Percentiles rank a stretch among this genome's conserved stretches.
Evolutionary conservation across 2,113 vertebrate species (phyloP).

Genomic region (Cheirogaleus medius): DNA sequence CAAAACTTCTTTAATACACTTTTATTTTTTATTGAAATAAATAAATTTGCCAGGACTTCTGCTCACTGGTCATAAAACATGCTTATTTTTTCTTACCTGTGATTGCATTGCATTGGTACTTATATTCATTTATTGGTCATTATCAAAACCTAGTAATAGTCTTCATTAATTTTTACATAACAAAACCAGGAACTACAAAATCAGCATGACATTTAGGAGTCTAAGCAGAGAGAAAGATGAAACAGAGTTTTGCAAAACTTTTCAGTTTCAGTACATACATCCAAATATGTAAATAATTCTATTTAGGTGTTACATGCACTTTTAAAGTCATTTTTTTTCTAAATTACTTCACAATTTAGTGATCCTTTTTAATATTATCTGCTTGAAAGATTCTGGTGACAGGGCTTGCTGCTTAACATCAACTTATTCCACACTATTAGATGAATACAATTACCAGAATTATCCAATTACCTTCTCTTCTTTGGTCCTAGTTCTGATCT

Average conservation of each 20-base stretch:
- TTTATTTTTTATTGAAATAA: not conserved
- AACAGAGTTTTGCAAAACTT: not conserved
- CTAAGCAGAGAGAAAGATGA: not conserved
- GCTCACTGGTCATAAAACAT: not conserved
- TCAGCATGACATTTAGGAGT: not conserved
- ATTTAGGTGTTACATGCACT: not conserved
- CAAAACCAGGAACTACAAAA: not conserved
- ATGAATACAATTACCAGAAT: not conserved
- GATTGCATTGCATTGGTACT: not conserved
- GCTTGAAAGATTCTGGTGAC: not conserved
- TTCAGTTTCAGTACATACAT: not conserved
- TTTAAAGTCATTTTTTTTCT: not conserved
- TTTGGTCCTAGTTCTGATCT: not conserved
- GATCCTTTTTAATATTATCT: not conserved
- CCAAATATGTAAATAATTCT: not conserved
- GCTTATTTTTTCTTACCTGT: not conserved
- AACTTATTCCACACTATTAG: not conserved
- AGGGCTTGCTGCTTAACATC: not conserved
- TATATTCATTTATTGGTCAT: not conserved
- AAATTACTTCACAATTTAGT: not conserved
- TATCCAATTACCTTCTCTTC: not conserved
- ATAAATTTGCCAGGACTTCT: not conserved
- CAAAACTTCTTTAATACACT: not conserved
- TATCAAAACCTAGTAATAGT: not conserved
- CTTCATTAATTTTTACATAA: not conserved